Evolutionary conservation across 2,113 vertebrate species (phyloP), one percentile per base, ranked within the genome.

Genomic region (Telmatochromis sp.): DNA sequence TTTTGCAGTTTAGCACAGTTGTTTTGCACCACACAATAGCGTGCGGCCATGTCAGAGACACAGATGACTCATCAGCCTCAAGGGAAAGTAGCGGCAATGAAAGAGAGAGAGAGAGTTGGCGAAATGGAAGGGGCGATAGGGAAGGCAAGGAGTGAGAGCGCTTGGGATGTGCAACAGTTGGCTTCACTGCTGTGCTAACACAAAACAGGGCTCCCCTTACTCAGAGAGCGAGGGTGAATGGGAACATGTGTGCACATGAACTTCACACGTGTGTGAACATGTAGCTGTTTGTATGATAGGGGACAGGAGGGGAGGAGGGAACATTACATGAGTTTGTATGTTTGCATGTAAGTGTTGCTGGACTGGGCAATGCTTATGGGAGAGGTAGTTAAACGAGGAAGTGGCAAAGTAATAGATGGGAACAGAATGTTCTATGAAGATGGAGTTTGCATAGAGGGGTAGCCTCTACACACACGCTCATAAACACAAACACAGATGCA

Each of bases 31-130:
- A 47, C 40, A 85, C 78, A 87, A 89, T 92, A 60, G 93, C 92
- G 88, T 91, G 93, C 91, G 84, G 90, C 89, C 84, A 78, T 91
- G 90, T 92, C 87, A 92, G 80, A 91, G 87, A 89, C 57, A 45
- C 47, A n/a, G 79, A 92, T 96, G 95, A 95, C 87, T 96, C 93
- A 96, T 82, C 85, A 81, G 89, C 89, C 94, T 93, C 89, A 4
- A 84, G 94, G 92, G 89, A 53, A 58, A 86, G 71, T 21, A 15
- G 90, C 78, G 88, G 89, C 90, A 89, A 79, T 82, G 88, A 89
- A 87, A 86, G 83, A 90, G 89, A 89, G 58, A 40, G 37, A 40
- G 37, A 40, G 37, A 40, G 37, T 40, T 83, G 58, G 45, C 17
- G 58, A 63, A 84, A 21, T 28, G 78, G 73, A 85, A 26, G 54